Evolutionary conservation across 2,113 vertebrate genomes (phyloP).

Genomic region (Platichthys stellatus): DNA sequence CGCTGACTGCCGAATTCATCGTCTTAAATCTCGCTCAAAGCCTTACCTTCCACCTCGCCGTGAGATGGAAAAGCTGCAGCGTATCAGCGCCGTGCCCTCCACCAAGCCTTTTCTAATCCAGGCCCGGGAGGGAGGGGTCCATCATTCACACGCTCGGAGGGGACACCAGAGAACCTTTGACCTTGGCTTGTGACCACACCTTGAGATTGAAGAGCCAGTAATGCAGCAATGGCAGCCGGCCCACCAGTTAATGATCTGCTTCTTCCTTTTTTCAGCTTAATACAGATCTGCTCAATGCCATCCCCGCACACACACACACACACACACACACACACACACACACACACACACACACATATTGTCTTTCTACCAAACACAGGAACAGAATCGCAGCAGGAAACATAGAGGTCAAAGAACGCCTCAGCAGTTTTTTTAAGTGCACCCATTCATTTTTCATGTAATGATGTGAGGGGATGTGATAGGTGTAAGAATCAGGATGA

Average conservation of each 20-base stretch:
- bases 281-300: conserved; percentile 31
- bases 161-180: conserved; percentile 61
- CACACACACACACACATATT: neutral
- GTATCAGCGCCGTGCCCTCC: conserved; percentile 12
- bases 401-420: conserved; percentile 65
- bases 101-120: conserved; percentile 36
- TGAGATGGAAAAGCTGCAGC: conserved; percentile 55
- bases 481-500: conserved; percentile 58
- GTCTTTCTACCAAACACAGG: conserved; percentile 8
- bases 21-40: conserved; percentile 49
- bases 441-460: conserved; percentile 69
- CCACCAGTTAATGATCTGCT: conserved; percentile 68
- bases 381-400: conserved; percentile 34
- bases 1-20: conserved; percentile 49
- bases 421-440: conserved; percentile 58
- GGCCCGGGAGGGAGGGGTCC: conserved; percentile 25
- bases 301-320: too few relatives aligned
- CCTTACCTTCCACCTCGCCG: conserved; percentile 48
- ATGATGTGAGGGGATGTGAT: conserved; percentile 65
- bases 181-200: conserved; percentile 69
- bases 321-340: too few relatives aligned
- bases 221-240: conserved; percentile 67
- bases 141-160: conserved; percentile 48
- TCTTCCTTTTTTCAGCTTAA: conserved; percentile 53
- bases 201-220: conserved; percentile 65